Percentiles rank a stretch among this genome's conserved stretches.
These are phyloP conservation scores for Ferdinandea cuprea DNA, from an alignment of 2,888 invertebrate species.

Conservation along the genomic window DNA sequence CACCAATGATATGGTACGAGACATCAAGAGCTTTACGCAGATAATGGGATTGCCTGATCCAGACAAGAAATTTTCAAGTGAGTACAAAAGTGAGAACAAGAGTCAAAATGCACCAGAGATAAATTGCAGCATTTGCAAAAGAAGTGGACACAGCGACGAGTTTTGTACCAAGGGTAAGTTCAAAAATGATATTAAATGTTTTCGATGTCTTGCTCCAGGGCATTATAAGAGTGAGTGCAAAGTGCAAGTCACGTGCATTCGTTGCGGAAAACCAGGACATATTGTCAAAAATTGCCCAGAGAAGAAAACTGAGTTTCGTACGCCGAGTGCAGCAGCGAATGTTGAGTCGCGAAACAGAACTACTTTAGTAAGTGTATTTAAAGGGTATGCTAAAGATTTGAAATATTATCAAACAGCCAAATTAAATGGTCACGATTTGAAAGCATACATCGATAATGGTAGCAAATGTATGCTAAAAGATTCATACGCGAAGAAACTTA, in stretches of 20 bases:
- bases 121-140: slow-evolving; percentile 33
- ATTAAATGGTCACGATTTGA: slow-evolving; percentile 33
- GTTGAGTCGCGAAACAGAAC: slow-evolving; percentile 6
- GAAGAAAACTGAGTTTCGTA: slow-evolving; percentile 4
- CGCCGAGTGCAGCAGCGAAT: background rate
- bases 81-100: background rate
- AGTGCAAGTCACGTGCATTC: slow-evolving; percentile 38
- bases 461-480: slow-evolving; percentile 48
- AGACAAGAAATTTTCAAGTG: slow-evolving; percentile 10
- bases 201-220: slow-evolving; percentile 30
- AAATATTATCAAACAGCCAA: slow-evolving; percentile 45
- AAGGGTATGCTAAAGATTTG: background rate
- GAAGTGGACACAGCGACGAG: slow-evolving; percentile 31
- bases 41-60: slow-evolving; percentile 22
- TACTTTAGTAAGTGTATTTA: background rate
- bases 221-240: slow-evolving; percentile 49
- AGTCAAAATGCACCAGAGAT: background rate
- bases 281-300: slow-evolving; percentile 28
- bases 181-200: slow-evolving; percentile 17
- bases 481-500: slow-evolving; percentile 27
- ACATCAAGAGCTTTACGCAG: slow-evolving; percentile 24
- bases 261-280: slow-evolving; percentile 48
- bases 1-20: slow-evolving; percentile 27
- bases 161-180: slow-evolving; percentile 38
- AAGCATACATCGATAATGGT: slow-evolving; percentile 57